phyloP scores from a whole-genome alignment of 2,888 invertebrate genomes.

The Barypeithes pellucidus region DNA sequence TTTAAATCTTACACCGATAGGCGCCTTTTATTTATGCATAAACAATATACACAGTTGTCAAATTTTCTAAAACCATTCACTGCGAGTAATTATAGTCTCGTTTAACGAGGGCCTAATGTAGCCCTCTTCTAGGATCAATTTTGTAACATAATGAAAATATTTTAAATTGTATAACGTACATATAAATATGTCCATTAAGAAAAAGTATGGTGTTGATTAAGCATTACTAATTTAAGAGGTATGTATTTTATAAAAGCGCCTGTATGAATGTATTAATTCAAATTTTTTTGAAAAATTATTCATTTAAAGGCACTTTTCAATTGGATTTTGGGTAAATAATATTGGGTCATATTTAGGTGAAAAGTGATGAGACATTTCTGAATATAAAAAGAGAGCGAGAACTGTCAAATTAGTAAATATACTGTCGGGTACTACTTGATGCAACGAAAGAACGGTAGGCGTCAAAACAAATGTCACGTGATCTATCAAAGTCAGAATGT shows the following conservation, averaged over 20 bases:
- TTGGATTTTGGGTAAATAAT: slow-evolving; percentile 42
- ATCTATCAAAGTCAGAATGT: too few species aligned
- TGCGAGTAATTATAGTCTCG: slow-evolving; percentile 58
- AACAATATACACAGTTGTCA: slow-evolving; percentile 7
- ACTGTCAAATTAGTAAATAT: too few species aligned
- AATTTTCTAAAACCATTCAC: slow-evolving; percentile 42
- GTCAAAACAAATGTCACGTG: too few species aligned
- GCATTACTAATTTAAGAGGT: slow-evolving; percentile 66
- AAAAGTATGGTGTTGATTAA: slow-evolving; percentile 58
- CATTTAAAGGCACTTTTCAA: slow-evolving; percentile 33
- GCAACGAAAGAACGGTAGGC: too few species aligned
- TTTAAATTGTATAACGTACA: slow-evolving; percentile 68
- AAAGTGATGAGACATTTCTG: too few species aligned
- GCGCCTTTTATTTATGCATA: neutral
- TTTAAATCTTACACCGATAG: too few species aligned
- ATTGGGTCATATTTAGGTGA: too few species aligned
- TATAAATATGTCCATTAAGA: slow-evolving; percentile 67
- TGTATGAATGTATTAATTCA: slow-evolving; percentile 52
- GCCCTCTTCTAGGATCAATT: slow-evolving; percentile 67
- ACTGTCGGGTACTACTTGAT: too few species aligned
- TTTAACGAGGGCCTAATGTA: slow-evolving; percentile 26
- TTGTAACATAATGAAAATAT: slow-evolving; percentile 68
- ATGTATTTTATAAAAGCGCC: slow-evolving; percentile 68
- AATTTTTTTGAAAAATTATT: slow-evolving; percentile 33
- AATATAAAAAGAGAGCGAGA: too few species aligned